Base-by-base conservation (phyloP, 2,797 vertebrate species). In the Ptychadena robeensis region DNA sequence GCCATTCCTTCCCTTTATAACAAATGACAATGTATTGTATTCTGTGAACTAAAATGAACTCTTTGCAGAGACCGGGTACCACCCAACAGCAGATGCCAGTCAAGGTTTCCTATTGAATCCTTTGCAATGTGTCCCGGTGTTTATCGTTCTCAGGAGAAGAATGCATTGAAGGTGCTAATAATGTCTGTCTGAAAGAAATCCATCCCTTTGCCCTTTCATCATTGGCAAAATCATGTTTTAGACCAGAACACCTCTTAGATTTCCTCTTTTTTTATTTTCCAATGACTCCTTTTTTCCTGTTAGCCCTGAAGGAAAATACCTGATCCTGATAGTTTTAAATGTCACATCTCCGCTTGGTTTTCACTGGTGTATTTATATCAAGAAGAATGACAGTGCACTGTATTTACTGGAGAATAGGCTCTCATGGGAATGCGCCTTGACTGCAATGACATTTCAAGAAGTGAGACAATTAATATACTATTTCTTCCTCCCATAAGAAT, bases 301-400 rank as follows among this genome's bases (percentile, higher is more conserved):
- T 80, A 80, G 83, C 83, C 83, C 83, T 76, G 78, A 71, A 85
- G 83, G 53, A 76, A 81, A 80, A 80, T 81, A 85, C 78, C 83
- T 85, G 82, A 85, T 64, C 82, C 77, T 75, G 83, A 85, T 80
- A 81, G 83, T 81, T 71, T 85, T 85, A 85, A 85, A 85, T 85
- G 78, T 85, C 83, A 85, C 66, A 71, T 57, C 48, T 74, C 64
- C 67, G 35, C 69, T 75, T 76, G 72, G 65, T 81, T 85, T 73
- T 85, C 82, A 84, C 70, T 69, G 71, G 74, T 84, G 64, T 78
- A 74, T 80, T 84, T 80, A 74, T 84, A 83, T 79, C 67, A 67
- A 59, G 82, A 64, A 73, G 71, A 80, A 80, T 22, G 82, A 70
- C 77, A 64, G 70, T 31, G 53, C 12, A 32, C 70, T 69, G 70